Percentiles rank a stretch among this genome's conserved stretches.
phyloP scores from a whole-genome alignment of 2,888 invertebrate species.

The Caprella mutica region DNA sequence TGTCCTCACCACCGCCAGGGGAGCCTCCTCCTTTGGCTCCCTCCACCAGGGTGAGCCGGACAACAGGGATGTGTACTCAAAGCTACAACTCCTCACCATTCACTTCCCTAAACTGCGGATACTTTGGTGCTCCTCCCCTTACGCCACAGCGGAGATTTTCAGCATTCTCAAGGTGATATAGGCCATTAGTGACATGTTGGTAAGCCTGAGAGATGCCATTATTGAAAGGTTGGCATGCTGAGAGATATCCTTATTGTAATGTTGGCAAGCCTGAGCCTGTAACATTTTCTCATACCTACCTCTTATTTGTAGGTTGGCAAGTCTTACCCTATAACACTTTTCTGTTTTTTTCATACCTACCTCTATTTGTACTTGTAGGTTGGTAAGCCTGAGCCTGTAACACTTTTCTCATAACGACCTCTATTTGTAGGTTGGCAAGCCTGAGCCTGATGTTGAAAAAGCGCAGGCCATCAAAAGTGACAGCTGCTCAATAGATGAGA shows the following conservation, averaged over 20 bases:
- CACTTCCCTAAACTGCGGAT: conserved; percentile 86
- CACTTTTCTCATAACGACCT: too few species aligned
- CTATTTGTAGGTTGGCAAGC: conserved; percentile 16
- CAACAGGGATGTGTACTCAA: conserved; percentile 63
- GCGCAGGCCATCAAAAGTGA: conserved; percentile 33
- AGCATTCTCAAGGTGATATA: conserved; percentile 70
- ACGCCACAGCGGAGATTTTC: conserved; percentile 90
- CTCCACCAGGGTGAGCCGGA: conserved; percentile 6
- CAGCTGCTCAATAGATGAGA: conserved; percentile 19
- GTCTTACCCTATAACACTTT: not conserved
- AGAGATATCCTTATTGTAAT: too few species aligned
- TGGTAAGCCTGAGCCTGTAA: too few species aligned
- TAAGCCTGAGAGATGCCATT: conserved; percentile 5
- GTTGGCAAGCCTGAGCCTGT: not conserved
- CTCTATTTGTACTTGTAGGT: too few species aligned
- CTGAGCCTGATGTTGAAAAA: conserved; percentile 25
- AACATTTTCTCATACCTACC: not conserved
- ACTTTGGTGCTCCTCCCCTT: conserved; percentile 93
- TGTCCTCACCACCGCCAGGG: not conserved
- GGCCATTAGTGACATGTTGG: conserved; percentile 2
- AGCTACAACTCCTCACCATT: conserved; percentile 80
- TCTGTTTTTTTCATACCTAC: too few species aligned
- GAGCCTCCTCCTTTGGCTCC: not conserved
- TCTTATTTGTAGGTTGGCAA: not conserved
- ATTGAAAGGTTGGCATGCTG: too few species aligned